A percentile compares a stretch with the other conserved stretches of the same genome.
Evolutionary conservation across 2,797 vertebrate species (phyloP).

Genomic region (Paratrypauchen microcephalus): DNA sequence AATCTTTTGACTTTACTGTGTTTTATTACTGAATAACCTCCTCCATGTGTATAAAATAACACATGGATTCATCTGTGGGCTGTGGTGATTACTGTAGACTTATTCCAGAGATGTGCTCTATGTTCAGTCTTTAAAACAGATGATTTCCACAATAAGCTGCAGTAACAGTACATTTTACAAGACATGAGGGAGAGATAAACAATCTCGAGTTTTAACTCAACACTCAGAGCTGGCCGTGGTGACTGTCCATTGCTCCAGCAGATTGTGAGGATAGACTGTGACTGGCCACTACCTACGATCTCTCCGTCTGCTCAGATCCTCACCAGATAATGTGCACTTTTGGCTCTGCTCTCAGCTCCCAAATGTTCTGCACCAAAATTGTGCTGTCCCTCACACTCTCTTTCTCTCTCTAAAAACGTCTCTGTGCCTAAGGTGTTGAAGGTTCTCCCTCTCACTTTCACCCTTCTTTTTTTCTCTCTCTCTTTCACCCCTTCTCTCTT

Average conservation of each 20-base stretch:
- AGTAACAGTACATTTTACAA: neutral
- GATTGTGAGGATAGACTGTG: conserved; percentile 2
- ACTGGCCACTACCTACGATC: conserved; percentile 8
- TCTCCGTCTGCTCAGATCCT: conserved; percentile 8
- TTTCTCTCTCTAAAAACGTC: neutral
- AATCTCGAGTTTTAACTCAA: neutral
- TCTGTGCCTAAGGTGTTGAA: neutral
- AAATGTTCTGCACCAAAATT: neutral
- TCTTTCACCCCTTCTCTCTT: too few species aligned
- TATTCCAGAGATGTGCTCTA: conserved; percentile 2
- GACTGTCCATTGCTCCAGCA: conserved; percentile 1
- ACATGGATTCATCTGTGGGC: neutral
- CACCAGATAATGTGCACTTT: neutral
- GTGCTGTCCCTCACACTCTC: neutral
- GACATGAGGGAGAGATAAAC: neutral
- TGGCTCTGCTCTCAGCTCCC: neutral
- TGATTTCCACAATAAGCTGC: neutral
- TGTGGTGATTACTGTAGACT: neutral
- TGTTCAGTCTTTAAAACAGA: neutral
- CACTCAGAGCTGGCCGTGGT: neutral
- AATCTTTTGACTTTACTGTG: too few species aligned
- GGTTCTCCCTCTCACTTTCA: too few species aligned
- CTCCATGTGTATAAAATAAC: too few species aligned
- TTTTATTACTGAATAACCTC: too few species aligned
- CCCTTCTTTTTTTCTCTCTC: too few species aligned